A percentile compares a stretch with the other conserved stretches of the same genome.
These are phyloP conservation scores for Papilio machaon DNA, from an alignment of 1,140 invertebrate genomes.

Conservation along the genomic window DNA sequence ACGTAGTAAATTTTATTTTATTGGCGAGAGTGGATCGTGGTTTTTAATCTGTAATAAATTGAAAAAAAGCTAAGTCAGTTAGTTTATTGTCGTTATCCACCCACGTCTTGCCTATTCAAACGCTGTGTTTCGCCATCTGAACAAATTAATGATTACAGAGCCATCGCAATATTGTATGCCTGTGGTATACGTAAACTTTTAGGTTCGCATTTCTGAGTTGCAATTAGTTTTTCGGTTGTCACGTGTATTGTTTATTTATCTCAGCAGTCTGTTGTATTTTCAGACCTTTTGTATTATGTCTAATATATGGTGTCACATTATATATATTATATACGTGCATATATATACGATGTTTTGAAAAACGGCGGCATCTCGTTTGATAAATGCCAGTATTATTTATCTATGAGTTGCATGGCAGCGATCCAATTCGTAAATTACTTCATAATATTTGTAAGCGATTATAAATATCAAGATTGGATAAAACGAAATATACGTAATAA, in stretches of 20 bases:
- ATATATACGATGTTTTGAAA: neutral
- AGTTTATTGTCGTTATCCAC: constrained; percentile 21
- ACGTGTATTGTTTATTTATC: neutral
- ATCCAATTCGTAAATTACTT: constrained; percentile 35
- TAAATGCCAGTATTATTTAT: constrained; percentile 31
- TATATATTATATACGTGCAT: neutral
- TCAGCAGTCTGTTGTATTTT: too few relatives aligned
- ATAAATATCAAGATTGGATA: constrained; percentile 36
- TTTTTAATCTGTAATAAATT: constrained; percentile 5
- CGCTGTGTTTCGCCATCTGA: constrained; percentile 7
- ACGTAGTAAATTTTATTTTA: neutral
- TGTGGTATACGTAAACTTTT: neutral
- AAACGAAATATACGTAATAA: constrained; percentile 21
- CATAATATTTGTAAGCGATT: constrained; percentile 35
- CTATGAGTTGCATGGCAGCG: constrained; percentile 32
- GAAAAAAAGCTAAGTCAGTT: neutral
- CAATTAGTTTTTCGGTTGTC: neutral
- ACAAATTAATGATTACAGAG: constrained; percentile 19
- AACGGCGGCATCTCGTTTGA: constrained; percentile 25
- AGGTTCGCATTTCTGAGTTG: neutral
- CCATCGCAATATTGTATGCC: neutral
- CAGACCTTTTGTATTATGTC: neutral
- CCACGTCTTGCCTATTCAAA: neutral
- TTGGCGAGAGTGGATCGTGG: neutral
- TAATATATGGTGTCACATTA: neutral